These are phyloP conservation scores for Acanthurus lineatus DNA, from an alignment of 2,797 vertebrate genomes.

Conservation along the genomic window DNA sequence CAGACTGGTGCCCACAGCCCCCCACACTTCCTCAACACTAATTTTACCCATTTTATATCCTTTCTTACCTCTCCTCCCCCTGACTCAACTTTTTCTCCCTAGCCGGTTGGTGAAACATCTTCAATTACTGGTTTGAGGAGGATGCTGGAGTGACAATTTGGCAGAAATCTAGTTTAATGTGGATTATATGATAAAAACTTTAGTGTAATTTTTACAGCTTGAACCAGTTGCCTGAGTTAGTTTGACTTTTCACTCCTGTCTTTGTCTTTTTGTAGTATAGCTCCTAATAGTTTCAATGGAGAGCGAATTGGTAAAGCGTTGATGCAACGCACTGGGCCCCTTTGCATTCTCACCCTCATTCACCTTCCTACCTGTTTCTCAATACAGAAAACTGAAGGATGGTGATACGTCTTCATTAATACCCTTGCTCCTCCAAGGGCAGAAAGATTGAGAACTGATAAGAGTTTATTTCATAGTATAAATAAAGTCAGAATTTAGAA, in stretches of 20 bases:
- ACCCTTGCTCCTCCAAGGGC: conserved; percentile 31
- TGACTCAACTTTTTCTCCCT: conserved; percentile 6
- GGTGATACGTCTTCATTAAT: conserved; percentile 48
- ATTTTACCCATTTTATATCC: conserved; percentile 44
- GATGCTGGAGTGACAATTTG: neutral
- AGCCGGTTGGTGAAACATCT: conserved; percentile 30
- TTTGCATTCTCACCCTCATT: conserved; percentile 62
- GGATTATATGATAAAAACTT: conserved; percentile 32
- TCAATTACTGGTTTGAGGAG: conserved; percentile 10
- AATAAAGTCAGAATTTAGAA: conserved; percentile 20
- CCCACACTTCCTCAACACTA: conserved; percentile 55
- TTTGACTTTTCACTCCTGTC: conserved; percentile 35
- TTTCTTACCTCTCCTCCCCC: conserved; percentile 22
- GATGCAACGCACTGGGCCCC: conserved; percentile 59
- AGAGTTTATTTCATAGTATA: conserved; percentile 22
- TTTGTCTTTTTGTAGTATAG: conserved; percentile 64
- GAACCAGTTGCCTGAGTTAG: conserved; percentile 29
- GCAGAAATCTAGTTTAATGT: too few species aligned
- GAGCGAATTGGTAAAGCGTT: conserved; percentile 61
- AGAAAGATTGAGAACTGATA: conserved; percentile 33
- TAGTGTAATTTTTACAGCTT: conserved; percentile 34
- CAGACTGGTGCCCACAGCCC: conserved; percentile 42
- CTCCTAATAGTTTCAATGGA: conserved; percentile 75
- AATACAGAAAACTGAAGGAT: conserved; percentile 63
- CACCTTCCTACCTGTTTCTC: conserved; percentile 69